Conservation (phyloP, 2,797 vertebrate genomes). For the Poliocrania exsul region DNA sequence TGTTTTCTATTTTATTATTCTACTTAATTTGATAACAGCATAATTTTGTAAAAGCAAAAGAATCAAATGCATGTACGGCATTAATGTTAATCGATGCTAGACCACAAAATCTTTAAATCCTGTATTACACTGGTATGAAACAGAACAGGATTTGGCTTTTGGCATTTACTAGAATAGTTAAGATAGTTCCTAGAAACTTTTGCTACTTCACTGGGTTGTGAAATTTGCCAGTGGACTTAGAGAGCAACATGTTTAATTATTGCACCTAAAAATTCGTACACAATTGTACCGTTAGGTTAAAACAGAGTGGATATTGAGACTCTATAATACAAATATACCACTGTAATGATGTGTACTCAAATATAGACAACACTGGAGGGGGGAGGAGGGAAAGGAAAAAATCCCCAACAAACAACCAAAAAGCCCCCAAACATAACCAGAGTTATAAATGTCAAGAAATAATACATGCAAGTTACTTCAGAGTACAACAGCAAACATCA, state of each 20-base stretch:
- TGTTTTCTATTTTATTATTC: background rate
- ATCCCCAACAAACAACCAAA: background rate
- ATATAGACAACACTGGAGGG: background rate
- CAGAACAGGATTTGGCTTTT: background rate
- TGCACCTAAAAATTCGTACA: background rate
- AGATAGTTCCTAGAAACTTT: background rate
- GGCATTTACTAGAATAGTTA: background rate
- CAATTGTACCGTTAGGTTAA: background rate
- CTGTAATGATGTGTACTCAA: background rate
- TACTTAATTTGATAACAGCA: background rate
- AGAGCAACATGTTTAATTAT: background rate
- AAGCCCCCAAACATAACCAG: background rate
- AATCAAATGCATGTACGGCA: background rate
- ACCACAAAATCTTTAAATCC: background rate
- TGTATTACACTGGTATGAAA: background rate
- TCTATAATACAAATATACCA: background rate
- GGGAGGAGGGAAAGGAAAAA: fast-evolving
- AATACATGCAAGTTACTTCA: background rate
- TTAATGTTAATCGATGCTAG: background rate
- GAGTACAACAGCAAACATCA: background rate
- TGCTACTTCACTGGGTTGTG: background rate
- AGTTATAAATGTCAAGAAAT: background rate
- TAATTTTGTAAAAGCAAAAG: background rate
- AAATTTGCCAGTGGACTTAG: background rate
- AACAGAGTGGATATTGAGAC: background rate